These are phyloP conservation scores for Drosophila pseudotalamancana DNA, from an alignment of 2,888 invertebrate genomes.

Conservation along the genomic window DNA sequence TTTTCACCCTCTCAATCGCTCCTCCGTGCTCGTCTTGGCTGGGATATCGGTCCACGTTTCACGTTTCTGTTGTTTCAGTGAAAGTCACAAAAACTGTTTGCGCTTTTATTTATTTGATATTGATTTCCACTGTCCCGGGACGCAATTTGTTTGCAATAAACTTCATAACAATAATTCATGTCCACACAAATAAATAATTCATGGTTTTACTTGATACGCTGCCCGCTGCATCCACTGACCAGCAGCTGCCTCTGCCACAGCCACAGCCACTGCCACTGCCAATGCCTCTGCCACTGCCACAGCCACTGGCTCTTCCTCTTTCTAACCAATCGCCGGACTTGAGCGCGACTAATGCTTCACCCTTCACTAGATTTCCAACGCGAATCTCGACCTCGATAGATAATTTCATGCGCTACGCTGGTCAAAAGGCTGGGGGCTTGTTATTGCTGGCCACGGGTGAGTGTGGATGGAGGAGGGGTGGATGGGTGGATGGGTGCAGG, in stretches of 20 bases:
- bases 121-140: conserved; percentile 80
- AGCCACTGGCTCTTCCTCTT: neutral
- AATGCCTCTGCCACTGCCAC: neutral
- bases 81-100: conserved; percentile 79
- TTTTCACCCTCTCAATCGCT: conserved; percentile 4
- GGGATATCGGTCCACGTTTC: conserved; percentile 41
- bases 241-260: conserved; percentile 7
- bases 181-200: conserved; percentile 81
- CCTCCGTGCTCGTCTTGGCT: conserved; percentile 57
- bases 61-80: conserved; percentile 60
- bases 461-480: neutral
- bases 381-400: conserved; percentile 34
- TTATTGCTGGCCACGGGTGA: too few species aligned
- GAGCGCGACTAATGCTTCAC: conserved; percentile 42
- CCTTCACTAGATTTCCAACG: conserved; percentile 24
- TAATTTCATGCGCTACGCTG: conserved; percentile 49
- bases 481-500: too few species aligned
- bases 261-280: neutral
- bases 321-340: conserved; percentile 6
- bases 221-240: conserved; percentile 27
- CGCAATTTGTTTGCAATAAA: conserved; percentile 82
- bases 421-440: neutral
- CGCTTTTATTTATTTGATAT: conserved; percentile 80
- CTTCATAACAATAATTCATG: conserved; percentile 82
- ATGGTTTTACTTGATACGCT: conserved; percentile 59